A percentile compares a stretch with the other conserved stretches of the same genome.
Conservation (phyloP, 2,113 vertebrate species). For the Siniperca knerii region DNA sequence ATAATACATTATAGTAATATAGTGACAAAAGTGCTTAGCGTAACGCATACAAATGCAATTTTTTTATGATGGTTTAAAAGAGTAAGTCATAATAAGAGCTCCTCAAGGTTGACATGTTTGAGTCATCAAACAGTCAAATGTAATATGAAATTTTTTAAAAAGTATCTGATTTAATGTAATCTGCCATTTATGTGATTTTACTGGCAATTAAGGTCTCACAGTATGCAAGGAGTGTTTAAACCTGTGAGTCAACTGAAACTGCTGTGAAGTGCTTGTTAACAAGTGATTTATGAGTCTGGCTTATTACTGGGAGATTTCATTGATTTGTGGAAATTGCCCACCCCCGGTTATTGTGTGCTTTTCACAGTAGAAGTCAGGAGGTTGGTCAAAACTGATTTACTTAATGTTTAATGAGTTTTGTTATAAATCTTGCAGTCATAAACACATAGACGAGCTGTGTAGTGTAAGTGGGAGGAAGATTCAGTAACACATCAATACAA, state of each 20-base stretch:
- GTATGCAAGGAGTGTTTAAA: slow-evolving; percentile 46
- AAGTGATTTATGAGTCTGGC: slow-evolving; percentile 70
- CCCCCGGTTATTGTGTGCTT: slow-evolving; percentile 61
- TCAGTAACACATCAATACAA: slow-evolving; percentile 15
- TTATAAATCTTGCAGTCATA: slow-evolving; percentile 43
- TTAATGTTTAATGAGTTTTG: slow-evolving; percentile 65
- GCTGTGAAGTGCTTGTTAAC: slow-evolving; percentile 73
- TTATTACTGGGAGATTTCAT: slow-evolving; percentile 73
- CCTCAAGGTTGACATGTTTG: background rate
- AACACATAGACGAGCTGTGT: background rate
- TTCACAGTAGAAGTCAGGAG: slow-evolving; percentile 59
- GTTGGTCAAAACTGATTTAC: slow-evolving; percentile 68
- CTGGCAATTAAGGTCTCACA: slow-evolving; percentile 45
- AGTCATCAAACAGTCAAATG: background rate
- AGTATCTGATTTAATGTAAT: background rate
- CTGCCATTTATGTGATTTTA: slow-evolving; percentile 34
- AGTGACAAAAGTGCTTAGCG: background rate
- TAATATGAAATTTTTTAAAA: background rate
- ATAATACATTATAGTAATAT: background rate
- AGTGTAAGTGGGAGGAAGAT: background rate
- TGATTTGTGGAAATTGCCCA: slow-evolving; percentile 74
- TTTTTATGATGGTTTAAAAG: background rate
- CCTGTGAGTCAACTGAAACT: slow-evolving; percentile 46
- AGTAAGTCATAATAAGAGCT: background rate
- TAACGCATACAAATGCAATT: background rate